phyloP scores from a whole-genome alignment of 2,113 vertebrate genomes.

The Callaeas wilsoni region DNA sequence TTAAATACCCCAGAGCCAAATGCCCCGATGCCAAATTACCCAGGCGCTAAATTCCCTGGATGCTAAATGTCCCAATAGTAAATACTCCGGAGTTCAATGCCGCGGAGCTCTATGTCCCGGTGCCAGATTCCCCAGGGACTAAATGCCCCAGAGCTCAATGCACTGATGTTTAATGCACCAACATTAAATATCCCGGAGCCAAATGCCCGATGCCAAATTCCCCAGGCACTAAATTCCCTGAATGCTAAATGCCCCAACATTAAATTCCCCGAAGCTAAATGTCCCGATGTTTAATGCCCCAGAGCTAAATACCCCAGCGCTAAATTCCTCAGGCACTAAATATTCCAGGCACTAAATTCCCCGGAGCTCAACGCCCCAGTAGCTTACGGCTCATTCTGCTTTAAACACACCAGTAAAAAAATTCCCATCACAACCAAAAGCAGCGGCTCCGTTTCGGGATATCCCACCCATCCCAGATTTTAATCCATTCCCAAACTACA shows the following conservation, averaged over 20 bases:
- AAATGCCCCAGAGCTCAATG: no score
- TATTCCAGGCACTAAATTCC: background rate
- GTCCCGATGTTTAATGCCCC: background rate
- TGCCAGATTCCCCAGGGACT: background rate
- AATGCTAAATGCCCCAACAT: background rate
- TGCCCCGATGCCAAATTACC: background rate
- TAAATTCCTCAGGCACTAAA: background rate
- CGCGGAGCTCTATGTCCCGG: no score
- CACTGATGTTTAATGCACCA: background rate
- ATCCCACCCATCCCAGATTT: background rate
- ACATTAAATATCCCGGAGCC: background rate
- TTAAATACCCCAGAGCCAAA: background rate
- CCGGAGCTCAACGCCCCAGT: background rate
- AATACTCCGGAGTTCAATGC: background rate
- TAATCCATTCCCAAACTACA: background rate
- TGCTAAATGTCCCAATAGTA: background rate
- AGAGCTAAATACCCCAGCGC: background rate
- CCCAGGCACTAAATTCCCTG: background rate
- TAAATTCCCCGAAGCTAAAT: background rate
- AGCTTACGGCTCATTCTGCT: background rate
- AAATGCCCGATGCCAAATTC: background rate
- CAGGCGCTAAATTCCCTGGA: background rate
- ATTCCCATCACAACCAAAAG: background rate
- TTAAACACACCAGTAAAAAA: background rate
- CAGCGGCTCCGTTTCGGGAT: accelerated